phyloP scores from a whole-genome alignment of 2,113 vertebrate genomes.

The Gymnobelideus leadbeateri region DNA sequence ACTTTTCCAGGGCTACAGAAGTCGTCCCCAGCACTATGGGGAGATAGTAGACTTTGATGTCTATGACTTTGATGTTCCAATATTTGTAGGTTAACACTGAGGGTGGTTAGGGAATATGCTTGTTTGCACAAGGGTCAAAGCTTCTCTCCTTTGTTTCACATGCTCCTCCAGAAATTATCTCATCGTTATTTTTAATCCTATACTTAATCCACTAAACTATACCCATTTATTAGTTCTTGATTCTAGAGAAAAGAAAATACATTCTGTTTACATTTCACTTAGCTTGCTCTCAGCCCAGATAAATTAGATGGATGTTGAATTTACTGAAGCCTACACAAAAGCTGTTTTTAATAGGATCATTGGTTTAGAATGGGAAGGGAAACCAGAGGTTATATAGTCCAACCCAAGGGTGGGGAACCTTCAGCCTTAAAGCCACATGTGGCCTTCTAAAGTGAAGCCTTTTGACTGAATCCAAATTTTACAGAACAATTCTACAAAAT shows the following conservation, averaged over 20 bases:
- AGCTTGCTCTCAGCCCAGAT: constrained; percentile 7
- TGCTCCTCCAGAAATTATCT: background rate
- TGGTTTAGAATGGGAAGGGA: background rate
- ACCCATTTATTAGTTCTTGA: background rate
- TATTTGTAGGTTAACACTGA: background rate
- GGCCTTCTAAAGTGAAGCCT: too few species aligned
- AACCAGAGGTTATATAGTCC: background rate
- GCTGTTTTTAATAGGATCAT: background rate
- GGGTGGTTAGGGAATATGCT: constrained; percentile 6
- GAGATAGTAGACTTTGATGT: too few species aligned
- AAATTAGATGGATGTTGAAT: background rate
- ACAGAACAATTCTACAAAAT: too few species aligned
- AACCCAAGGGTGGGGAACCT: background rate
- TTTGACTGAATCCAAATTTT: too few species aligned
- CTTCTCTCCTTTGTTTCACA: constrained; percentile 17
- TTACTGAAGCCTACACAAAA: background rate
- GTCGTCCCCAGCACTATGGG: background rate
- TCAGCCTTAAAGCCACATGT: too few species aligned
- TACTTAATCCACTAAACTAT: constrained; percentile 16
- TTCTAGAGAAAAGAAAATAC: constrained; percentile 14
- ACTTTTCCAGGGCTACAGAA: background rate
- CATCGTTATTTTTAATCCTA: constrained; percentile 29
- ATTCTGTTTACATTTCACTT: constrained; percentile 34
- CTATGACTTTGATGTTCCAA: constrained; percentile 37
- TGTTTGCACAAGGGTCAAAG: constrained; percentile 19